Percentiles rank a stretch among this genome's conserved stretches.
These are phyloP conservation scores for Cavia porcellus DNA, from an alignment of 2,113 vertebrate genomes.

Conservation along the genomic window DNA sequence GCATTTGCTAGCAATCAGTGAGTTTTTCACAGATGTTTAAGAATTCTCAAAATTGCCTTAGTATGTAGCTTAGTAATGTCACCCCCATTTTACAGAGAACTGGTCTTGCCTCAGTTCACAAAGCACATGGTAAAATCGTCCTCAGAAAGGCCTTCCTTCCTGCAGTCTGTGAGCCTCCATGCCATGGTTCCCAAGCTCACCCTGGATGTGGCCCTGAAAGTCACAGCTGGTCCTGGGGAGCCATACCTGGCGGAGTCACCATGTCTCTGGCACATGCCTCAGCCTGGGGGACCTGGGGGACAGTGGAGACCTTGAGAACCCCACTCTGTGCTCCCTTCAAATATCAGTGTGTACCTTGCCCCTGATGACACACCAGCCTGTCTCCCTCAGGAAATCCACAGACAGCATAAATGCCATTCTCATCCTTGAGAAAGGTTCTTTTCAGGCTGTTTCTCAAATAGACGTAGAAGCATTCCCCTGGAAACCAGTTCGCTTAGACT, in stretches of 20 bases:
- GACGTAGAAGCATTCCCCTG: neutral
- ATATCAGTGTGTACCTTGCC: no score
- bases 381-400: neutral
- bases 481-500: constrained; percentile 34
- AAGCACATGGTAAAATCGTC: neutral
- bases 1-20: neutral
- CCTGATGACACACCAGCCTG: rapidly evolving
- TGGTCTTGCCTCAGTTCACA: constrained; percentile 22
- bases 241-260: no score
- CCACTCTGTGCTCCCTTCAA: neutral
- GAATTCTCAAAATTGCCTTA: constrained; percentile 1
- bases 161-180: no score
- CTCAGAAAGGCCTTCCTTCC: neutral
- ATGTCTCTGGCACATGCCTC: no score
- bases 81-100: neutral
- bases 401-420: neutral
- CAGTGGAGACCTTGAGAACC: neutral
- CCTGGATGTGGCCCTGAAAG: no score
- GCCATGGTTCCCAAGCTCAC: neutral
- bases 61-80: neutral
- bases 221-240: neutral
- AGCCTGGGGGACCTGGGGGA: no score
- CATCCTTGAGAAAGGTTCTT: neutral
- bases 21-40: neutral
- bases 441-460: neutral